Conservation (phyloP, 2,113 vertebrate species). For the Spilogale gracilis region DNA sequence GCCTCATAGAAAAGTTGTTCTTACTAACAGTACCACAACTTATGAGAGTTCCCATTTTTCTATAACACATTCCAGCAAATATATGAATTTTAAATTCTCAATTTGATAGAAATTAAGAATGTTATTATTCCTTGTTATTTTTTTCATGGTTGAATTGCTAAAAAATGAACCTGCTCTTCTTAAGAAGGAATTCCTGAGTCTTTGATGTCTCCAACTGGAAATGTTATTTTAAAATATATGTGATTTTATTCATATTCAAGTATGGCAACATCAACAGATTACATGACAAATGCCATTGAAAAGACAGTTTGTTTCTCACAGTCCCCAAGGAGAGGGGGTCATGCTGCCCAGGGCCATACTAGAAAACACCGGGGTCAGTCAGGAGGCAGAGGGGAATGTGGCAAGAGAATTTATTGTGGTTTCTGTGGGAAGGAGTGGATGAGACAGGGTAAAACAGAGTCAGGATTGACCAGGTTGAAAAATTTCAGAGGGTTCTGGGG, state of each 20-base stretch:
- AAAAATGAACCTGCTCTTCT: constrained; percentile 10
- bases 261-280: neutral
- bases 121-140: neutral
- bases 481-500: neutral
- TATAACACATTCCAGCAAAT: neutral
- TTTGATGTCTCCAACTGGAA: neutral
- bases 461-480: neutral
- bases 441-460: neutral
- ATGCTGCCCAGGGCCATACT: rapidly evolving
- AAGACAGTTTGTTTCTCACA: neutral
- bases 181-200: constrained; percentile 5
- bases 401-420: neutral
- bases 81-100: neutral
- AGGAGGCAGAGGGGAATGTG: neutral
- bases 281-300: neutral
- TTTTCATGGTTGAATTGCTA: neutral
- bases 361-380: neutral
- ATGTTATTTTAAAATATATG: constrained; percentile 33
- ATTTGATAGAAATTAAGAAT: neutral
- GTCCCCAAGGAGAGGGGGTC: neutral
- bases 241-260: neutral
- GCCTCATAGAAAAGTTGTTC: neutral
- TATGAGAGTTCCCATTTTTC: neutral
- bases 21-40: neutral
- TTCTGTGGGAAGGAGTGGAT: neutral